Evolutionary conservation across 2,888 invertebrate species (phyloP).

Genomic region (Branchellion lobata): DNA sequence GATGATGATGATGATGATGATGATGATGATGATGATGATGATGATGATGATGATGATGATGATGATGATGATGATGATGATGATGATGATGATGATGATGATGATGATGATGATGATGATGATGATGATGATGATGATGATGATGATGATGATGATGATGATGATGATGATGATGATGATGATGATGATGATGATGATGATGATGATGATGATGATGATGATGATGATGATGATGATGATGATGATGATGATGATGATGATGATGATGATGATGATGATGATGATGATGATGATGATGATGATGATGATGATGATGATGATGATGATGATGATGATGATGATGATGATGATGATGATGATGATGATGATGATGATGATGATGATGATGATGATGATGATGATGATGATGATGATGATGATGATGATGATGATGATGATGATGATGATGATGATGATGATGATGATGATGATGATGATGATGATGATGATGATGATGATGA

Average conservation of each 20-base stretch:
- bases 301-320: conserved; percentile 22
- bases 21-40: neutral
- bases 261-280: too few species aligned
- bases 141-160: neutral
- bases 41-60: neutral
- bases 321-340: conserved; percentile 14
- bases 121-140: conserved; percentile 13
- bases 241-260: conserved; percentile 24
- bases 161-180: conserved; percentile 8
- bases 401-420: conserved; percentile 22
- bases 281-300: neutral
- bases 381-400: conserved; percentile 5
- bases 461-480: conserved; percentile 17
- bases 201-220: conserved; percentile 2
- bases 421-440: neutral
- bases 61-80: conserved; percentile 17
- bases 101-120: conserved; percentile 4
- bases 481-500: neutral
- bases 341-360: conserved; percentile 4
- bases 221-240: conserved; percentile 20
- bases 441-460: neutral
- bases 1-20: conserved; percentile 19
- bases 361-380: neutral
- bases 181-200: conserved; percentile 20
- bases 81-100: conserved; percentile 13